These are phyloP conservation scores for Bufo bufo DNA, from an alignment of 2,113 vertebrate species.

Conservation along the genomic window DNA sequence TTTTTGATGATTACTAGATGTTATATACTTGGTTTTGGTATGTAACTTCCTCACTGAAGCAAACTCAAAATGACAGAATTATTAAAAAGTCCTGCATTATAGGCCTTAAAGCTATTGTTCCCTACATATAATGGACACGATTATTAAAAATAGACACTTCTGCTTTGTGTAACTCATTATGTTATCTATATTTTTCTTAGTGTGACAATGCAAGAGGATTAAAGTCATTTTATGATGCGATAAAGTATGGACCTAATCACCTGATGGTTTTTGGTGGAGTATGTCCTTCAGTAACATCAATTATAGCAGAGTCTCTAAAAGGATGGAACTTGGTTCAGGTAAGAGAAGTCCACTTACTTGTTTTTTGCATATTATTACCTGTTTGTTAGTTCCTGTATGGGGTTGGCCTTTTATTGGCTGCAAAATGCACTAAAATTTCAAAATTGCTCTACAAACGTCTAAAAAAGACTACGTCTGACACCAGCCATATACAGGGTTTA, in stretches of 20 bases:
- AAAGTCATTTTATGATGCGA: slow-evolving; percentile 98
- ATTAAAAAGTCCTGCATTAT: background rate
- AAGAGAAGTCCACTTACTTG: slow-evolving; percentile 63
- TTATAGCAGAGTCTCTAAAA: slow-evolving; percentile 96
- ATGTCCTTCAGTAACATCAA: slow-evolving; percentile 96
- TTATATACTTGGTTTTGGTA: background rate
- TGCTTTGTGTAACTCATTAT: slow-evolving; percentile 6
- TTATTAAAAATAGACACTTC: background rate
- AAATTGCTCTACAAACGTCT: too few species aligned
- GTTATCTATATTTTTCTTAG: slow-evolving; percentile 67
- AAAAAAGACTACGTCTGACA: too few species aligned
- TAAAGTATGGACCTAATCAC: slow-evolving; percentile 97
- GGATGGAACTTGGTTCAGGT: slow-evolving; percentile 99
- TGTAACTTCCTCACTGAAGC: background rate
- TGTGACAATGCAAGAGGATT: slow-evolving; percentile 98
- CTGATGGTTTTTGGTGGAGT: slow-evolving; percentile 99
- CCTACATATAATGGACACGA: background rate
- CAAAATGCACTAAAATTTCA: too few species aligned
- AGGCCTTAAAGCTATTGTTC: background rate
- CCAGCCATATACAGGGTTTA: background rate
- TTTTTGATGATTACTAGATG: background rate
- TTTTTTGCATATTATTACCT: background rate
- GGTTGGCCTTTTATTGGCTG: too few species aligned
- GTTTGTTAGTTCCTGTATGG: too few species aligned
- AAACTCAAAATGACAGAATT: background rate